Conservation (phyloP, 2,797 vertebrate genomes). For the Bradypus variegatus region DNA sequence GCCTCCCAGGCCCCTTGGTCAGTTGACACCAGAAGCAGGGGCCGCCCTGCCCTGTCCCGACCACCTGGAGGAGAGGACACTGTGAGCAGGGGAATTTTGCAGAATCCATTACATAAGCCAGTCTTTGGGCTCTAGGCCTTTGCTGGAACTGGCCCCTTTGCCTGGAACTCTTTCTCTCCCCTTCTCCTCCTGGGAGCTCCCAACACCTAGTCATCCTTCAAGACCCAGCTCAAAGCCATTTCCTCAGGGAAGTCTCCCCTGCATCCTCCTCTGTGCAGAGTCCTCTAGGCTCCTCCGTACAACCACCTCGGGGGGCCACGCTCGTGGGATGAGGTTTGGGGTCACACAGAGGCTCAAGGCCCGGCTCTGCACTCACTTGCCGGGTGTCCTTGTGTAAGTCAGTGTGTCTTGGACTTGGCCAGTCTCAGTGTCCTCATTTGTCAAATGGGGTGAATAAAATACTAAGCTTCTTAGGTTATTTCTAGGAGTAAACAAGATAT, state of each 20-base stretch:
- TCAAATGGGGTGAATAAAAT: background rate
- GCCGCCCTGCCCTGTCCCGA: constrained; percentile 81
- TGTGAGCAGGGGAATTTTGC: background rate
- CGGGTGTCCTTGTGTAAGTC: background rate
- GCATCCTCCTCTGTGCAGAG: background rate
- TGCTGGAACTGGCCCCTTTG: background rate
- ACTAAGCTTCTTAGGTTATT: background rate
- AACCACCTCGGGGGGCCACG: background rate
- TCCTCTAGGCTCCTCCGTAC: background rate
- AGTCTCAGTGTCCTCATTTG: background rate
- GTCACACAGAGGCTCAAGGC: background rate
- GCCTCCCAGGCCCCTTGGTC: constrained; percentile 76
- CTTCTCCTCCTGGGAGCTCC: background rate
- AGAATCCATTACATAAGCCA: background rate
- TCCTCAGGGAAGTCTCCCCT: background rate
- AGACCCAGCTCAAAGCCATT: background rate
- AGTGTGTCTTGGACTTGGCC: background rate
- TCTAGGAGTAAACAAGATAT: background rate
- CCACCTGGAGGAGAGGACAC: constrained; percentile 74
- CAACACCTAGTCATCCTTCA: background rate
- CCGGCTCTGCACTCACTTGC: background rate
- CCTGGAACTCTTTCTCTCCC: background rate
- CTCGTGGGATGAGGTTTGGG: background rate
- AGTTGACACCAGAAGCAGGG: constrained; percentile 84
- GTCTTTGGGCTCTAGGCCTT: background rate